Percentiles rank a stretch among this genome's conserved stretches.
These are phyloP conservation scores for Chaetodon trifascialis DNA, from an alignment of 2,113 vertebrate genomes.

Conservation along the genomic window DNA sequence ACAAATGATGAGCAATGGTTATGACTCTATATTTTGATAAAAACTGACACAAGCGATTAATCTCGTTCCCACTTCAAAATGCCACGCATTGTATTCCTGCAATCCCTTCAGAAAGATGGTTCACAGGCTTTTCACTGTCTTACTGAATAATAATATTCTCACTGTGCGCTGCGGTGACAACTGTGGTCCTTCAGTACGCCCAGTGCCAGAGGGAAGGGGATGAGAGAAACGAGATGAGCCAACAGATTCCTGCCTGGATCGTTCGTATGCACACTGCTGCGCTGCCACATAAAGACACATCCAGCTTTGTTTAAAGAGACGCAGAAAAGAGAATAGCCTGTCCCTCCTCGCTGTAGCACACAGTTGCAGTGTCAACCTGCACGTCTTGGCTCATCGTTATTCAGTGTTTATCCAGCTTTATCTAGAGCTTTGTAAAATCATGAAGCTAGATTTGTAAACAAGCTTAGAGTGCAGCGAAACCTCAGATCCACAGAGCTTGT, in stretches of 20 bases:
- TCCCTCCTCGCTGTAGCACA: conserved; percentile 22
- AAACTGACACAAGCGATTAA: conserved; percentile 29
- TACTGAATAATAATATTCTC: conserved; percentile 32
- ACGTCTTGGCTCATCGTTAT: conserved; percentile 3
- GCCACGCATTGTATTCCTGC: conserved; percentile 12
- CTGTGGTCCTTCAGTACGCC: conserved; percentile 43
- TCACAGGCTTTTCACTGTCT: conserved; percentile 34
- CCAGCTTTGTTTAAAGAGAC: conserved; percentile 46
- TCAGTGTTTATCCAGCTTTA: conserved; percentile 28
- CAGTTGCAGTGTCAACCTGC: conserved; percentile 21
- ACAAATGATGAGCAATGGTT: conserved; percentile 28
- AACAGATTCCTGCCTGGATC: conserved; percentile 58
- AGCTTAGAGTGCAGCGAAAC: conserved; percentile 11
- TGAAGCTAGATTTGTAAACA: conserved; percentile 36
- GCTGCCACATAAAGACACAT: conserved; percentile 72
- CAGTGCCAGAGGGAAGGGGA: conserved; percentile 63
- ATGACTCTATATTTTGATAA: conserved; percentile 34
- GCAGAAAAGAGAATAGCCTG: conserved; percentile 22
- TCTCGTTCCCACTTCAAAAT: conserved; percentile 34
- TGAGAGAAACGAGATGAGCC: conserved; percentile 59
- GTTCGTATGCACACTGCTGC: conserved; percentile 34
- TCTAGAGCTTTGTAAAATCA: conserved; percentile 33
- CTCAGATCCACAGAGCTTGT: conserved; percentile 3
- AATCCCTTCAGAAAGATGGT: conserved; percentile 19
- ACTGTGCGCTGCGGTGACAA: conserved; percentile 57